Evolutionary conservation across 2,113 vertebrate genomes (phyloP).

Genomic region (Jaculus jaculus): DNA sequence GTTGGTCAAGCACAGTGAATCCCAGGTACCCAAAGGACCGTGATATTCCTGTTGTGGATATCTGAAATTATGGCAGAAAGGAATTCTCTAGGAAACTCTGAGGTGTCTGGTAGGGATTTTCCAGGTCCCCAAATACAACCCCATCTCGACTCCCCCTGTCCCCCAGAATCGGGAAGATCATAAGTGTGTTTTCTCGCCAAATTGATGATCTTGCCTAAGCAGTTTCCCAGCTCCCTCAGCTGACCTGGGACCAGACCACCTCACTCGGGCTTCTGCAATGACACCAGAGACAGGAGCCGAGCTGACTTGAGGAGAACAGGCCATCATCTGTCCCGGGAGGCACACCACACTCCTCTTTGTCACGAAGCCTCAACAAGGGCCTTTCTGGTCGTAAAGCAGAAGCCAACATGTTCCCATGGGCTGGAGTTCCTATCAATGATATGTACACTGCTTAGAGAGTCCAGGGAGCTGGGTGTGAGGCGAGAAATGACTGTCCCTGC

Average conservation of each 20-base stretch:
- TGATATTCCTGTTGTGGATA: background rate
- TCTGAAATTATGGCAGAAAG: background rate
- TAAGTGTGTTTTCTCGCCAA: background rate
- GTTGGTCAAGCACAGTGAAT: background rate
- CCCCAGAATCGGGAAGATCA: background rate
- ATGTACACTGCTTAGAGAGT: background rate
- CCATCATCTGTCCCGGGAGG: background rate
- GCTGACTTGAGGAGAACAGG: background rate
- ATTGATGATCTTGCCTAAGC: background rate
- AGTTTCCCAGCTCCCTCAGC: background rate
- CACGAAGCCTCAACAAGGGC: background rate
- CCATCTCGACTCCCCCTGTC: background rate
- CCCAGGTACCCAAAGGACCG: background rate
- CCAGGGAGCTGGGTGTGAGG: background rate
- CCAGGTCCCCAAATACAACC: background rate
- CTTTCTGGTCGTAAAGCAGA: conserved; percentile 1
- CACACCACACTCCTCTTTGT: background rate
- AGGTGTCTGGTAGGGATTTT: background rate
- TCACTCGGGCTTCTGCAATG: background rate
- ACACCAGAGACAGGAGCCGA: background rate
- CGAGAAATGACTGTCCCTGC: background rate
- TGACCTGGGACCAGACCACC: background rate
- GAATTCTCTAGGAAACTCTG: background rate
- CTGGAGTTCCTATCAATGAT: background rate
- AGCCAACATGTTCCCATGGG: background rate